Conservation (phyloP, 2,888 invertebrate species). For the Ochropleura plecta region DNA sequence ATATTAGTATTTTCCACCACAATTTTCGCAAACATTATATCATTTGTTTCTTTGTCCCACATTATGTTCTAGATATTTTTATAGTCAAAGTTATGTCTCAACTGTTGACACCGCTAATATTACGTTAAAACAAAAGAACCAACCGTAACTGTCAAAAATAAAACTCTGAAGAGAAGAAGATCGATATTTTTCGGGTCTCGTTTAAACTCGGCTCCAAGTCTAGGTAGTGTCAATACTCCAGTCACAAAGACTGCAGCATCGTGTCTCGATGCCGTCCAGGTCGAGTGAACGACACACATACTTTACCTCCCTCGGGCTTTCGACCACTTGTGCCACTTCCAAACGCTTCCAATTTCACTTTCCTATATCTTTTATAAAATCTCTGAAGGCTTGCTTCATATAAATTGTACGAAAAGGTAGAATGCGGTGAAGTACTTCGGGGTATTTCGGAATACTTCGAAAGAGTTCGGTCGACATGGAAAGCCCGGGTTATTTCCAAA, state of each 20-base stretch:
- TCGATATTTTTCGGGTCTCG: slow-evolving; percentile 12
- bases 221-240: slow-evolving; percentile 21
- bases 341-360: slow-evolving; percentile 54
- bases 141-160: background rate
- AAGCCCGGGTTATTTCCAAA: slow-evolving; percentile 57
- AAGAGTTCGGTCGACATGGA: slow-evolving; percentile 26
- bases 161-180: slow-evolving; percentile 4
- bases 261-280: slow-evolving; percentile 28
- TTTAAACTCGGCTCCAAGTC: slow-evolving; percentile 1
- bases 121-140: background rate
- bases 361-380: slow-evolving; percentile 57
- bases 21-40: background rate
- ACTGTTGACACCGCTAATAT: background rate
- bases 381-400: slow-evolving; percentile 47
- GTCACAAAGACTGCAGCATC: slow-evolving; percentile 25
- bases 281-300: slow-evolving; percentile 45
- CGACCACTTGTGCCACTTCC: slow-evolving; percentile 45
- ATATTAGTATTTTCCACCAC: no score
- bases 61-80: background rate
- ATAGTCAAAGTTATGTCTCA: background rate
- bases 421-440: slow-evolving; percentile 42
- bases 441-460: slow-evolving; percentile 39
- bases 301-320: slow-evolving; percentile 33
- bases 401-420: slow-evolving; percentile 51
- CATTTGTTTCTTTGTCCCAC: background rate